A percentile compares a stretch with the other conserved stretches of the same genome.
Evolutionary conservation across 37 sponge, comb jelly and placozoan genomes (phyloP).

Genomic region (Chondrilla cf. caribensis): DNA sequence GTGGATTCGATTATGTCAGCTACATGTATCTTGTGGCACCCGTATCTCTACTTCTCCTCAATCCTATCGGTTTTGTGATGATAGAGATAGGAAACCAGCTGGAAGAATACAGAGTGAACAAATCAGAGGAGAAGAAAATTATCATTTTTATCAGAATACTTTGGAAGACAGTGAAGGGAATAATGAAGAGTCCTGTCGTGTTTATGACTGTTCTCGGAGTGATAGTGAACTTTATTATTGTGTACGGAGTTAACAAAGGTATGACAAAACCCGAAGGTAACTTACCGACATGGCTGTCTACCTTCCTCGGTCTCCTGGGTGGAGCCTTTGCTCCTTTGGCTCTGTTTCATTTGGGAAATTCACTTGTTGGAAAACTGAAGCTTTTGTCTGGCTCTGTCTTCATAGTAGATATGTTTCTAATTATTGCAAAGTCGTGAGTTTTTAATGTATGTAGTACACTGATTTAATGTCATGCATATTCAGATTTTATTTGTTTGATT

Average conservation of each 20-base stretch:
- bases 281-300: slow-evolving; percentile 29
- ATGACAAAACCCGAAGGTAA: background rate
- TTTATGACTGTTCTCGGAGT: slow-evolving; percentile 71
- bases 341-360: slow-evolving; percentile 61
- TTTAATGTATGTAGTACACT: background rate
- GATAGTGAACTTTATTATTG: slow-evolving; percentile 46
- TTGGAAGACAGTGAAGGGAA: slow-evolving; percentile 27
- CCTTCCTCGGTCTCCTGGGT: slow-evolving; percentile 45
- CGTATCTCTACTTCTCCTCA: slow-evolving; percentile 49
- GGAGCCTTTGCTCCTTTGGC: slow-evolving; percentile 67
- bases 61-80: slow-evolving; percentile 61
- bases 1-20: slow-evolving; percentile 47
- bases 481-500: too few species aligned
- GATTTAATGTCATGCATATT: too few species aligned
- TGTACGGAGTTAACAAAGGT: slow-evolving; percentile 29
- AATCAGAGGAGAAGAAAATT: background rate
- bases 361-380: slow-evolving; percentile 76
- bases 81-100: slow-evolving; percentile 39
- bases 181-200: slow-evolving; percentile 54
- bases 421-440: slow-evolving; percentile 54
- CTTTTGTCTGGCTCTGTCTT: slow-evolving; percentile 34
- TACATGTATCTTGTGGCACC: slow-evolving; percentile 81
- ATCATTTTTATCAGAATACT: slow-evolving; percentile 8
- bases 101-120: background rate
- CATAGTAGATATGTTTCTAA: slow-evolving; percentile 35